Evolutionary conservation across 64 coral and sea anemone genomes (phyloP).

Genomic region (Stylophora pistillata): DNA sequence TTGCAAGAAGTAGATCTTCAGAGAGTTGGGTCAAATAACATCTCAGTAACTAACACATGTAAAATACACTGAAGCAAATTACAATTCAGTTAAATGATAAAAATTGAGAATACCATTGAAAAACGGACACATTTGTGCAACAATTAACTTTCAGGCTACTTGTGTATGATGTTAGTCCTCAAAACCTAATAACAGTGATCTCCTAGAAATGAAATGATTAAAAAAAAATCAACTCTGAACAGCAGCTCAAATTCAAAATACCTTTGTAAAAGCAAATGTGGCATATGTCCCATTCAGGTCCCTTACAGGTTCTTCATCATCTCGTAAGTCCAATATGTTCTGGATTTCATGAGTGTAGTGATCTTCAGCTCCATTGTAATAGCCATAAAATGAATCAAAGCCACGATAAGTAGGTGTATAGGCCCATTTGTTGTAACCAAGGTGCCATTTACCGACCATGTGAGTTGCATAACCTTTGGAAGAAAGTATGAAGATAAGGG

Average conservation of each 20-base stretch:
- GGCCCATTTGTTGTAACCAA: slow-evolving; percentile 50
- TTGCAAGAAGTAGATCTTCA: no score
- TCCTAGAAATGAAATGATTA: no score
- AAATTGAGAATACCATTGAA: no score
- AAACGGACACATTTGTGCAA: no score
- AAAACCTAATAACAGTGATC: no score
- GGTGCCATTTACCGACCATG: slow-evolving; percentile 63
- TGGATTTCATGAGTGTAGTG: slow-evolving; percentile 27
- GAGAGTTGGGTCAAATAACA: no score
- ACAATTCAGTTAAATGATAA: no score
- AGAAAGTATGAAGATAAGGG: neutral
- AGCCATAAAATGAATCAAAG: slow-evolving; percentile 57
- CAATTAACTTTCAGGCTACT: no score
- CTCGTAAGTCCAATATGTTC: slow-evolving; percentile 31
- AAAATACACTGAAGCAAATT: no score
- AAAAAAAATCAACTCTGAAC: no score
- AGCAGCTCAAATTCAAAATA: neutral
- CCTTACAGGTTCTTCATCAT: slow-evolving; percentile 7
- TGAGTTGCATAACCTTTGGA: slow-evolving; percentile 54
- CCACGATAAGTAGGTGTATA: slow-evolving; percentile 52
- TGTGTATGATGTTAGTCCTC: no score
- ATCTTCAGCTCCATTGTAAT: slow-evolving; percentile 39
- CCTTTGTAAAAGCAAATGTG: slow-evolving; percentile 42
- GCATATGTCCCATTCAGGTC: slow-evolving; percentile 20
- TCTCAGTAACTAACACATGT: no score